Evolutionary conservation across 2,888 invertebrate genomes (phyloP).

Genomic region (Physocephala rufipes): DNA sequence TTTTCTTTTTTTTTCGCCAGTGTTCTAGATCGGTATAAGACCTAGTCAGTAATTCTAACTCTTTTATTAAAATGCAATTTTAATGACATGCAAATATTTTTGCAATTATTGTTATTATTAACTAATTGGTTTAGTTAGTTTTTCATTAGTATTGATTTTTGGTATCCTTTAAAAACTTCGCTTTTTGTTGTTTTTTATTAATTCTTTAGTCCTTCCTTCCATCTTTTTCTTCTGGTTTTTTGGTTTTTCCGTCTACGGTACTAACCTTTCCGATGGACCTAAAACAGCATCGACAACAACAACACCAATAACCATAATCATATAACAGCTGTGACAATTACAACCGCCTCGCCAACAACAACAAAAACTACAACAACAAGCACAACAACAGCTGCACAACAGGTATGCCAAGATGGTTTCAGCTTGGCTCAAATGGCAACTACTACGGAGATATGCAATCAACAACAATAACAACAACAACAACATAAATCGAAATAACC

Average conservation of each 20-base stretch:
- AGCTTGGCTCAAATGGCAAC: neutral
- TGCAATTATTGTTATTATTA: too few relatives aligned
- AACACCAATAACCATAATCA: neutral
- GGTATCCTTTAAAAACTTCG: too few relatives aligned
- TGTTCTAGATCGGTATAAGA: too few relatives aligned
- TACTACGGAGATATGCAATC: neutral
- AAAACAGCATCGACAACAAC: neutral
- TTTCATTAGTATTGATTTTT: too few relatives aligned
- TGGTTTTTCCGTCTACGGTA: neutral
- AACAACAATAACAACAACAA: constrained; percentile 15
- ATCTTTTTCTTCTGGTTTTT: neutral
- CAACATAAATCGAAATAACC: constrained; percentile 8
- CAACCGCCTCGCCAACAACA: neutral
- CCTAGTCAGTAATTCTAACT: too few relatives aligned
- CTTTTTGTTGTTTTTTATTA: neutral
- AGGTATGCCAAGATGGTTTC: neutral
- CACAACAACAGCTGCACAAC: neutral
- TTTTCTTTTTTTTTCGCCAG: too few relatives aligned
- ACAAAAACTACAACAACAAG: neutral
- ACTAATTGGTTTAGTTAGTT: too few relatives aligned
- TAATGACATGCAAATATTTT: too few relatives aligned
- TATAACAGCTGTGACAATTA: neutral
- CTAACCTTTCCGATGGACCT: neutral
- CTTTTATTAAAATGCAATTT: too few relatives aligned
- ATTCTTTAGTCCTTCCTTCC: neutral